These are phyloP conservation scores for Meliscaeva auricollis DNA, from an alignment of 2,888 invertebrate genomes.

Conservation along the genomic window DNA sequence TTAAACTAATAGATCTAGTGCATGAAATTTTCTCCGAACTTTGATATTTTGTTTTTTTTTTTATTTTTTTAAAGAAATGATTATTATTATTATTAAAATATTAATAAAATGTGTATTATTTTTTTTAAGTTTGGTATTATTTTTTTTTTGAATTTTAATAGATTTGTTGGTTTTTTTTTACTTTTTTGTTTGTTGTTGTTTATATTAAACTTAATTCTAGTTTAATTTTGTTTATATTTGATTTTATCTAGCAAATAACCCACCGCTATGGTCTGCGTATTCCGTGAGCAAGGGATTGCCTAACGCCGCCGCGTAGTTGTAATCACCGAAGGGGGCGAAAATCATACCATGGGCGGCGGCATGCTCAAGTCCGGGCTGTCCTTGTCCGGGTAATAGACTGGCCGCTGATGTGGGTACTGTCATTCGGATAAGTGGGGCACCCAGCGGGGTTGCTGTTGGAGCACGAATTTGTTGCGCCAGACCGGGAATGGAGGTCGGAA, in stretches of 20 bases:
- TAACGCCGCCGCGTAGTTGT: slow-evolving; percentile 93
- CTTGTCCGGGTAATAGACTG: slow-evolving; percentile 86
- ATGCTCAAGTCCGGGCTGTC: slow-evolving; percentile 88
- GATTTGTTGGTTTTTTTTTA: slow-evolving; percentile 35
- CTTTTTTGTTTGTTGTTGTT: too few relatives aligned
- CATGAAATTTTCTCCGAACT: slow-evolving; percentile 47
- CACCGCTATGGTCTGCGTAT: slow-evolving; percentile 98
- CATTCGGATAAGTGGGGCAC: slow-evolving; percentile 96
- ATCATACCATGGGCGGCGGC: slow-evolving; percentile 87
- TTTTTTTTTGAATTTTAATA: slow-evolving; percentile 61
- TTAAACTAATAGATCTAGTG: slow-evolving; percentile 55
- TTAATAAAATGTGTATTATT: slow-evolving; percentile 68
- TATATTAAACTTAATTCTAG: slow-evolving; percentile 41
- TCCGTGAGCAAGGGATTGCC: slow-evolving; percentile 93
- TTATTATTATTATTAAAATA: slow-evolving; percentile 50
- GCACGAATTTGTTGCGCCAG: slow-evolving; percentile 87
- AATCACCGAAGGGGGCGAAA: slow-evolving; percentile 94
- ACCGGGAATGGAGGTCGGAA: slow-evolving; percentile 86
- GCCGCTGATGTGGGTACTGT: slow-evolving; percentile 91
- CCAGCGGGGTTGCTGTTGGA: slow-evolving; percentile 90
- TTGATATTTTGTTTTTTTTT: slow-evolving; percentile 14
- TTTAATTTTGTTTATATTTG: slow-evolving; percentile 48
- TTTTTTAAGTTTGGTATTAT: slow-evolving; percentile 63
- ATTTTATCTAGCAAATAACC: slow-evolving; percentile 93
- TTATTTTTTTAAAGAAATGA: slow-evolving; percentile 28